Base-by-base conservation (phyloP, 2,797 vertebrate species). In the Podargus strigoides region DNA sequence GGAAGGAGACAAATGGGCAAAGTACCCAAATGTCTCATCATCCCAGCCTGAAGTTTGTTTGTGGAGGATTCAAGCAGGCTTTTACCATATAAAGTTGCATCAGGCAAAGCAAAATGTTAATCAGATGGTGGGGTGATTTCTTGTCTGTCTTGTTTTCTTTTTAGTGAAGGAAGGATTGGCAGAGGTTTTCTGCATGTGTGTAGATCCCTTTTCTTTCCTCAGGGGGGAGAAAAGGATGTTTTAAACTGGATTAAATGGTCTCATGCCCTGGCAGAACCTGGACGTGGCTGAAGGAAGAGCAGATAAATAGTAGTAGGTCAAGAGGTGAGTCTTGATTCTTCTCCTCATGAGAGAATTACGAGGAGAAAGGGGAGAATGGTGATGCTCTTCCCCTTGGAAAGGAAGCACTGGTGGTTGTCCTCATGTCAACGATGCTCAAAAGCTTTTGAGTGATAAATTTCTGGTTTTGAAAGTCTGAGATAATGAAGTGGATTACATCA, bases 11-110 rank as follows among this genome's bases (percentile, higher is more conserved):
- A 72, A 84, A 23, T 11, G 21, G 34, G 41, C 69, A 50, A 70
- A 77, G 76, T 81, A 91, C 79, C 46, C 49, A 58, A 77, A 96
- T 85, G 82, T 91, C 89, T 94, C 85, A 94, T 91, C 95, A 60
- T 87, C 68, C 91, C 64, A 34, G 27, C 6, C 53, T 64, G 62
- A 91, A 90, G 28, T 5, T 49, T 44, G 23, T 46, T 82, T 88
- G 78, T 26, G 49, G 78, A 81, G 87, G 85, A 84, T 63, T 81
- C 64, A 75, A 75, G 41, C 15, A 58, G 24, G 5, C 28, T 41
- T 80, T 94, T 91, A 90, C 62, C 87, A 77, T 53, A 77, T 78
- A 89, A 94, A 95, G 79, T 28, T 81, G 30, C 20, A 50, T 8
- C 26, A 32, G 58, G 56, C 69, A 74, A 49, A 87, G 49, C 24